A percentile compares a stretch with the other conserved stretches of the same genome.
phyloP scores from a whole-genome alignment of 2,888 invertebrate species.

The Dryobota labecula region DNA sequence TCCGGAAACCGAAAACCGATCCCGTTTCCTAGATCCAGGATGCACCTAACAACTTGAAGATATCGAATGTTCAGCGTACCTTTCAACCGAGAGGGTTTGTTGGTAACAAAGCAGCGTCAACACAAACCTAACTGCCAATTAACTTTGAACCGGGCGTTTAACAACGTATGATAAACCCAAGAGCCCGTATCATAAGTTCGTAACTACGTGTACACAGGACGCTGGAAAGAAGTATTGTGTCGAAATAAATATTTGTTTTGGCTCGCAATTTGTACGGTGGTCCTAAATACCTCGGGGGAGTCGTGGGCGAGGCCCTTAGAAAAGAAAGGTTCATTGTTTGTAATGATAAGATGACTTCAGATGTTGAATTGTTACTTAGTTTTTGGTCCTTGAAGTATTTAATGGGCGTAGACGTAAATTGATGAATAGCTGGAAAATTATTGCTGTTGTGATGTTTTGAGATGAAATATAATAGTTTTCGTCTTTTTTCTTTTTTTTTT shows the following conservation, averaged over 20 bases:
- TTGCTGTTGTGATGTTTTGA: background rate
- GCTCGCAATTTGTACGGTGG: conserved; percentile 53
- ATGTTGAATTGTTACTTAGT: conserved; percentile 24
- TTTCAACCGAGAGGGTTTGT: background rate
- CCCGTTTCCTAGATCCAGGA: conserved; percentile 7
- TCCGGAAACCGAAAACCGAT: conserved; percentile 1
- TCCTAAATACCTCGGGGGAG: conserved; percentile 45
- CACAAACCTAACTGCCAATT: conserved; percentile 48
- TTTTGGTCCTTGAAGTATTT: background rate
- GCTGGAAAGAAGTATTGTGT: conserved; percentile 57
- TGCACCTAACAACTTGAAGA: conserved; percentile 4
- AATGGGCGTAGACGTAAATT: background rate
- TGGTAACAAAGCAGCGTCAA: conserved; percentile 21
- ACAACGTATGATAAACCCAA: conserved; percentile 53
- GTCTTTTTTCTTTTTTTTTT: background rate
- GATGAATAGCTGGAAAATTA: background rate
- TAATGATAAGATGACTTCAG: conserved; percentile 13
- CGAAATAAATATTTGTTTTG: conserved; percentile 59
- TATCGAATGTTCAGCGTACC: background rate
- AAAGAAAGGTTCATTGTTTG: conserved; percentile 51
- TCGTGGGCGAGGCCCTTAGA: conserved; percentile 14
- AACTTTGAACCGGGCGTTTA: conserved; percentile 47
- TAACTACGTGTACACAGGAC: conserved; percentile 54
- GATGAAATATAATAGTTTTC: background rate
- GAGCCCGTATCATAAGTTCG: conserved; percentile 55